Evolutionary conservation across 2,888 invertebrate genomes (phyloP), one percentile per base, ranked within the genome.

Genomic region (Chalcosyrphus nemorum): DNA sequence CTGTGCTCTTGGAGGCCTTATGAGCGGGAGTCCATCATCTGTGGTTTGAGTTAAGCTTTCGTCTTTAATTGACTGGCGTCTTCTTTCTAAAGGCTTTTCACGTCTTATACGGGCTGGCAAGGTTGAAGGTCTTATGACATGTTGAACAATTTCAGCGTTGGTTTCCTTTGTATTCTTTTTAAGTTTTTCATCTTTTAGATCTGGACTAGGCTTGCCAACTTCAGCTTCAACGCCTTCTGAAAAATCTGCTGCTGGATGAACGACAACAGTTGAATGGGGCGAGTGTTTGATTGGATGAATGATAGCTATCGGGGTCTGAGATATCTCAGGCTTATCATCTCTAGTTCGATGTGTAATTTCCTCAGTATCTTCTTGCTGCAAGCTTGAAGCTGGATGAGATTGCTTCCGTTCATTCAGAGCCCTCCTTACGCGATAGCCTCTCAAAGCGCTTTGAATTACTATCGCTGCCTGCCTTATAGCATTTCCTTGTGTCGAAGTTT

Each of bases 401-500:
- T 9, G n/a, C 17, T 38, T 54, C 1, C 24, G 17, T 21, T 2
- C 5, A 11, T 15, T 59, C 2, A 56, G n/a, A 47, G 35, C 11
- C 27, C 11, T 54, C 41, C 77, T 71, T 2, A 54, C 72, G 1
- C 24, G 61, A n/a, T 45, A 63, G 4, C 72, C 72, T 2, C 63
- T 50, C 0, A 70, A 24, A 6, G 65, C 75, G 27, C 81, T 81
- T 54, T 81, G 81, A 35, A 81, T 76, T 19, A 59, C 2, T 1
- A 65, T 11, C 3, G 81, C 81, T 11, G 81, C 63, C 3, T 59
- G n/a, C 1, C 29, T 56, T n/a, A 68, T 9, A 1, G 9, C 3
- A 32, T 57, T 17, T 5, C n/a, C n/a, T 1, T 5, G 1, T 15
- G 15, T 5, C 2, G 24, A 4, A 24, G 2, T 24, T 24, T 24